Evolutionary conservation across 2,113 vertebrate species (phyloP), one percentile per base, ranked within the genome.

Genomic region (Myiagra hebetior): DNA sequence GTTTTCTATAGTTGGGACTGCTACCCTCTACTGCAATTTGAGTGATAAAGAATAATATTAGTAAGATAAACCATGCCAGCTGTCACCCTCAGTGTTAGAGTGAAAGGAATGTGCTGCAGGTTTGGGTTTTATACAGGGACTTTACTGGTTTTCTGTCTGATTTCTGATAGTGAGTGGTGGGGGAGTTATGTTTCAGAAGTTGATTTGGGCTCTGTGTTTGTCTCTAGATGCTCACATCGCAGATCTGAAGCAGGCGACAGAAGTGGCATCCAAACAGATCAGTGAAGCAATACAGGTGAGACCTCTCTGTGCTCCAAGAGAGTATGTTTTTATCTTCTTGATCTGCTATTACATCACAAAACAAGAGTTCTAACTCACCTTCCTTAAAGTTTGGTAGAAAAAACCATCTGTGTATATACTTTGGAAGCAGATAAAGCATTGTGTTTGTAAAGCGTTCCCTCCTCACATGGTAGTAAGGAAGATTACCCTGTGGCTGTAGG

Each of bases 231-330:
- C 94, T 85, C 92, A 85, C 60, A 98, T 99, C 78, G 91, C 76
- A 27, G 96, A 97, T 41, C 47, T 99, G 95, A 98, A 98, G 53
- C 93, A 97, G 73, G 89, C 95, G 15, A 95, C 98, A 46, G 98
- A 98, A 53, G 64, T 17, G 26, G 63, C 97, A 92, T 98, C 98
- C 59, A 97, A 94, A 81, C 95, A 98, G 78, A 98, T 98, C 37
- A 96, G 95, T 18, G 96, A 97, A 46, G 97, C 98, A 56, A 98
- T 99, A 95, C 99, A 99, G 99, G 99, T 99, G 98, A 97, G 92
- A 87, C 33, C 59, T 73, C 17, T 52, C 5, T 22, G 17, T 74
- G 17, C 57, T 91, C 42, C n/a, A 52, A n/a, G 57, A 28, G 55
- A 41, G 11, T 28, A 6, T 10, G 24, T 33, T 87, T 86, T 87